A percentile compares a stretch with the other conserved stretches of the same genome.
Conservation (phyloP, 2,797 vertebrate species). For the Alosa sapidissima region DNA sequence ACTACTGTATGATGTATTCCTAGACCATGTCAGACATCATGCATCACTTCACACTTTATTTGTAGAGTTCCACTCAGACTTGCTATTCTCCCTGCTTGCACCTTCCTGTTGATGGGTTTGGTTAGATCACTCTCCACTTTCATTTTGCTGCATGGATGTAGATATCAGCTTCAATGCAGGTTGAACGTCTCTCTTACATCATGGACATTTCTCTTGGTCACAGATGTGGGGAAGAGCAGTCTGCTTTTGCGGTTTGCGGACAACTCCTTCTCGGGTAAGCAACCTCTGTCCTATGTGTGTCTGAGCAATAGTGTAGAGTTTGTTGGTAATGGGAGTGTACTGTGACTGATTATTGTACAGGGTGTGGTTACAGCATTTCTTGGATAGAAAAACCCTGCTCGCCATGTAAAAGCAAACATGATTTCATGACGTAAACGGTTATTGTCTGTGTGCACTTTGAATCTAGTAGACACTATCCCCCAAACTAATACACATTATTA, state of each 20-base stretch:
- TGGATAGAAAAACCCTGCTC: background rate
- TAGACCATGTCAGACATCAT: background rate
- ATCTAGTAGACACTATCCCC: slow-evolving; percentile 1
- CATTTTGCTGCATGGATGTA: background rate
- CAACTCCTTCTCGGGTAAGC: slow-evolving; percentile 85
- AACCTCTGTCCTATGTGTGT: background rate
- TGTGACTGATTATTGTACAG: background rate
- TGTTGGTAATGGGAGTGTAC: background rate
- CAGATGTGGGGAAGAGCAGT: slow-evolving; percentile 87
- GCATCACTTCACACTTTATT: background rate
- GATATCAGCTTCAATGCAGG: background rate
- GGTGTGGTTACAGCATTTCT: slow-evolving; percentile 10
- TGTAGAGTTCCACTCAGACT: background rate
- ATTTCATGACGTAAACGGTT: background rate
- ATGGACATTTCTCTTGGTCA: slow-evolving; percentile 40
- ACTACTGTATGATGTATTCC: background rate
- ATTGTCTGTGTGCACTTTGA: background rate
- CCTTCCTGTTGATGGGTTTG: background rate
- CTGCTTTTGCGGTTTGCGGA: slow-evolving; percentile 83
- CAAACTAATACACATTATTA: background rate
- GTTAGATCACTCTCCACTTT: background rate
- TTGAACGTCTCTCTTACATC: background rate
- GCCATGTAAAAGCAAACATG: background rate
- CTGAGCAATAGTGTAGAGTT: background rate
- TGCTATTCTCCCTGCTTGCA: background rate